These are phyloP conservation scores for Propithecus perrieri DNA, from an alignment of 2,797 vertebrate genomes.

Conservation along the genomic window DNA sequence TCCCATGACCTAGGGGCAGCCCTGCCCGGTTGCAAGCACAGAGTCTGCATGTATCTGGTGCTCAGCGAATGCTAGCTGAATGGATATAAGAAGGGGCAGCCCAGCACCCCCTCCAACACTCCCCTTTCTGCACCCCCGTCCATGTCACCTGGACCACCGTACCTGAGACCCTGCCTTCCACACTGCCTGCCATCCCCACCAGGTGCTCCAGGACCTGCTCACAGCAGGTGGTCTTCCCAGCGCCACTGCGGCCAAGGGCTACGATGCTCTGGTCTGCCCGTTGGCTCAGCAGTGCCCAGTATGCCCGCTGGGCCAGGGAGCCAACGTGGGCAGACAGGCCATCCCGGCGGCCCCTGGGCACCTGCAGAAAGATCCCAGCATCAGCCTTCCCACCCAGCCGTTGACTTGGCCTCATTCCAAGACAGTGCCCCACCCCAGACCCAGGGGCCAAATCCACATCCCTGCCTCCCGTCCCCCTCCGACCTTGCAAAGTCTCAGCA, in stretches of 20 bases:
- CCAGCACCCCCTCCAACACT: accelerated
- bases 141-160: not conserved
- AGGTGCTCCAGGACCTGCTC: constrained; percentile 88
- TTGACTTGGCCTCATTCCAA: not conserved
- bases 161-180: constrained; percentile 87
- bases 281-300: constrained; percentile 89
- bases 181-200: constrained; percentile 87
- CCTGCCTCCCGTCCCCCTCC: not conserved
- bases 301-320: constrained; percentile 89
- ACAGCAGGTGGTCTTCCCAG: constrained; percentile 91
- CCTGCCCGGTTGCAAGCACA: not conserved
- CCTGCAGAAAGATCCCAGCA: constrained; percentile 66
- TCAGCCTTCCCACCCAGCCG: not conserved
- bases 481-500: too few relatives aligned
- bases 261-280: constrained; percentile 92
- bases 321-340: constrained; percentile 85
- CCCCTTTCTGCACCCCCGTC: accelerated
- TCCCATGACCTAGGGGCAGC: accelerated
- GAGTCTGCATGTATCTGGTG: not conserved
- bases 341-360: constrained; percentile 72
- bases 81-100: not conserved
- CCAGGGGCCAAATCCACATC: accelerated
- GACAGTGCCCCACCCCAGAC: not conserved
- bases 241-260: constrained; percentile 90
- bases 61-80: not conserved